These are phyloP conservation scores for Peromyscus maniculatus DNA, from an alignment of 2,113 vertebrate species.

Conservation along the genomic window DNA sequence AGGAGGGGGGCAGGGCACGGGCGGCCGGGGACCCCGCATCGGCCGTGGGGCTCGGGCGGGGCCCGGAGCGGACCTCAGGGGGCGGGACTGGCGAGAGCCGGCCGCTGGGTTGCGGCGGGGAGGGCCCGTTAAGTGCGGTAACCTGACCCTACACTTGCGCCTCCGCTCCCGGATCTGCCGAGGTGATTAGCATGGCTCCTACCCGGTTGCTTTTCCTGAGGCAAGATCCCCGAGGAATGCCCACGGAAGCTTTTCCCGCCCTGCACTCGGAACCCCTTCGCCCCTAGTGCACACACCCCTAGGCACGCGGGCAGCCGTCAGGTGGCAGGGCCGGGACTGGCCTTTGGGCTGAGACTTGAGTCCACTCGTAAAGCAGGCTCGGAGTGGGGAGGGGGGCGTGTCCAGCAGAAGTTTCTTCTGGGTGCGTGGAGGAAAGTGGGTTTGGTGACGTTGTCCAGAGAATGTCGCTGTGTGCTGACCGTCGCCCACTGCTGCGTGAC, in stretches of 20 bases:
- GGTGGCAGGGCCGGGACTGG: not conserved
- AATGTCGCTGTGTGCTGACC: not conserved
- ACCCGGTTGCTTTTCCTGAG: not conserved
- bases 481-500: slow-evolving; percentile 36
- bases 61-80: not conserved
- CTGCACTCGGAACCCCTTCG: not conserved
- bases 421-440: not conserved
- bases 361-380: not conserved
- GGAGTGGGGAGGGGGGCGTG: slow-evolving; percentile 67
- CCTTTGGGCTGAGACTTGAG: not conserved
- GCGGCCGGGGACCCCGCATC: not conserved
- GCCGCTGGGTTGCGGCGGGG: not conserved
- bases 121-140: slow-evolving; percentile 47
- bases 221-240: not conserved
- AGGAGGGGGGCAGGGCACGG: not conserved
- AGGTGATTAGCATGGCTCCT: not conserved
- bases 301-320: rapidly evolving
- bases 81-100: not conserved
- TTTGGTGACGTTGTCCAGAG: not conserved
- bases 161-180: not conserved
- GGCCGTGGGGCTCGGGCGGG: not conserved
- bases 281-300: not conserved
- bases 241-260: slow-evolving; percentile 68
- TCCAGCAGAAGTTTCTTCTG: slow-evolving; percentile 41
- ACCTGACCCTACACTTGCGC: not conserved